A percentile compares a stretch with the other conserved stretches of the same genome.
phyloP scores from a whole-genome alignment of 2,113 vertebrate genomes.

The Microtus montanus region DNA sequence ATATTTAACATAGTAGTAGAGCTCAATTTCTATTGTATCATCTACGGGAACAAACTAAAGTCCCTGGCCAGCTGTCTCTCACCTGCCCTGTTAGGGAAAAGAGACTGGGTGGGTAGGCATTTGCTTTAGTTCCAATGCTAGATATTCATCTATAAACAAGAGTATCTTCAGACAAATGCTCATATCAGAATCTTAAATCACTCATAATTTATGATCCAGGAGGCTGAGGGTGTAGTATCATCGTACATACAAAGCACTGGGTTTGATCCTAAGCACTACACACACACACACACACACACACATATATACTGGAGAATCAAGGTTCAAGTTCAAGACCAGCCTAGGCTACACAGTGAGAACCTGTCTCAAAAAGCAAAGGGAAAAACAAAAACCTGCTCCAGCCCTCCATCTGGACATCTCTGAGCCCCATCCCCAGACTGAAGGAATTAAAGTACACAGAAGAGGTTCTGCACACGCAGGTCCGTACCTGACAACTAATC shows the following conservation, averaged over 20 bases:
- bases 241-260: too few species aligned
- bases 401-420: background rate
- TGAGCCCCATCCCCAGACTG: background rate
- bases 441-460: background rate
- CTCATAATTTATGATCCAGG: background rate
- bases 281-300: background rate
- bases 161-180: conserved; percentile 18
- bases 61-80: background rate
- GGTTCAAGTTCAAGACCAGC: background rate
- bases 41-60: background rate
- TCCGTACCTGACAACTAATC: background rate
- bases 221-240: background rate
- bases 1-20: too few species aligned
- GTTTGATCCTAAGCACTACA: too few species aligned
- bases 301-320: background rate
- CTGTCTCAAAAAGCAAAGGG: background rate
- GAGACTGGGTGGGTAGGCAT: background rate
- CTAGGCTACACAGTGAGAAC: background rate
- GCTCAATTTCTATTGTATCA: background rate
- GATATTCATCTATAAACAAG: conserved; percentile 5
- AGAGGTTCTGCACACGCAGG: background rate
- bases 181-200: background rate
- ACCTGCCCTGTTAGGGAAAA: background rate
- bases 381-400: background rate
- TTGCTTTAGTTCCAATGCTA: background rate